These are phyloP conservation scores for Nycticorax nycticorax DNA, from an alignment of 2,113 vertebrate species.

Conservation along the genomic window DNA sequence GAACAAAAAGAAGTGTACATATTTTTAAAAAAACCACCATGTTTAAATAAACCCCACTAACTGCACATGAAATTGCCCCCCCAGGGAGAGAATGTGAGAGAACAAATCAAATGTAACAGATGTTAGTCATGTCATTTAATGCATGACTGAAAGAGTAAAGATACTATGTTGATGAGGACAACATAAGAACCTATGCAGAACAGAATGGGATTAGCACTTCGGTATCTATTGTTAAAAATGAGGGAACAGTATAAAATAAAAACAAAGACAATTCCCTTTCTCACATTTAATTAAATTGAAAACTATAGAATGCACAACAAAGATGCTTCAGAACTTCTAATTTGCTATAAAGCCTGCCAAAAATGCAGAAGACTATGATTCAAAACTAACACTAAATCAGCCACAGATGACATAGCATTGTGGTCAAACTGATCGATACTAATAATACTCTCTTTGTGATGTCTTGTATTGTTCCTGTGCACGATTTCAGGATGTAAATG, in stretches of 20 bases:
- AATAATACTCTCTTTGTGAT: not conserved
- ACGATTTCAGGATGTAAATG: not conserved
- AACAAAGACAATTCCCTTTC: not conserved
- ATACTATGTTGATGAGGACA: not conserved
- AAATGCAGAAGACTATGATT: not conserved
- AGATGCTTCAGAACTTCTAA: not conserved
- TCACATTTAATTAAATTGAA: not conserved
- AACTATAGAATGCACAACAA: not conserved
- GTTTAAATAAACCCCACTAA: not conserved
- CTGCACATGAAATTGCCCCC: not conserved
- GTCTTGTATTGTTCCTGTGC: not conserved
- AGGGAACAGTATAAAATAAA: not conserved
- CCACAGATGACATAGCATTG: not conserved
- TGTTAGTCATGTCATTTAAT: constrained; percentile 38
- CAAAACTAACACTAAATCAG: not conserved
- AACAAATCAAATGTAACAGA: constrained; percentile 32
- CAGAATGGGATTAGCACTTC: not conserved
- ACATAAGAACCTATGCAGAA: not conserved
- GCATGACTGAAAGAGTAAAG: constrained; percentile 45
- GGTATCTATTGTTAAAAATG: not conserved
- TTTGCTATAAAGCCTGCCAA: not conserved
- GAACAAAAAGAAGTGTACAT: not conserved
- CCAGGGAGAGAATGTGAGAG: constrained; percentile 10
- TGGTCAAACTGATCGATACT: not conserved
- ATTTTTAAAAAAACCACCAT: fast-evolving